Conservation (phyloP, 1,140 invertebrate genomes). For the Xylocopa sonorina region DNA sequence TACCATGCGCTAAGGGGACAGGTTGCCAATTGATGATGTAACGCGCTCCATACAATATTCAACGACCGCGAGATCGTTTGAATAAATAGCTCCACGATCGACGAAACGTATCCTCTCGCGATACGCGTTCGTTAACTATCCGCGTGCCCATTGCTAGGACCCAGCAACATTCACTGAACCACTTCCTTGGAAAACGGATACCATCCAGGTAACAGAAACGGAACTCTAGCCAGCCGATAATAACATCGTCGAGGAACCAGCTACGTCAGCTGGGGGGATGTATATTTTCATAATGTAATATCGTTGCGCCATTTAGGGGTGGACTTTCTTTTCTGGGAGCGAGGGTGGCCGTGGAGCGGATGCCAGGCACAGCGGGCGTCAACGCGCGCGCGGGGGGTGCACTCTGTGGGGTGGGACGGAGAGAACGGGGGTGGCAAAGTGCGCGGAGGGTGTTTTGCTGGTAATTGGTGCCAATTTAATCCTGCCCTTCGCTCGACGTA, state of each 20-base stretch:
- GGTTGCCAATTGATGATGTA: not conserved
- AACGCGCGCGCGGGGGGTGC: slow-evolving; percentile 33
- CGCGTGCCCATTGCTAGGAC: no score
- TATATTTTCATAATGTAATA: slow-evolving; percentile 78
- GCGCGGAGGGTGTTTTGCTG: slow-evolving; percentile 85
- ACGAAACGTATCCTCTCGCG: not conserved
- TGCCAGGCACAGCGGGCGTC: slow-evolving; percentile 53
- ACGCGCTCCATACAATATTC: not conserved
- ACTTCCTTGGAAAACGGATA: no score
- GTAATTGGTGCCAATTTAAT: slow-evolving; percentile 88
- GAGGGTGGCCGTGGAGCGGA: slow-evolving; percentile 59
- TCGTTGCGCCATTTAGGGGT: slow-evolving; percentile 66
- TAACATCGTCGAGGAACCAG: slow-evolving; percentile 63
- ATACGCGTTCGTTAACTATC: not conserved
- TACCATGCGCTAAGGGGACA: not conserved
- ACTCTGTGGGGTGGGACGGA: no score
- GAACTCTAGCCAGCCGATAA: slow-evolving; percentile 54
- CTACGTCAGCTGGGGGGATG: slow-evolving; percentile 70
- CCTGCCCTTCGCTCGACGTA: slow-evolving; percentile 79
- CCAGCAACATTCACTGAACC: not conserved
- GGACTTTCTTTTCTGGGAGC: slow-evolving; percentile 61
- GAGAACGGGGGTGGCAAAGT: slow-evolving; percentile 70
- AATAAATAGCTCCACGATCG: not conserved
- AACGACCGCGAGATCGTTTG: not conserved
- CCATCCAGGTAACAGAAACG: not conserved